A percentile compares a stretch with the other conserved stretches of the same genome.
Evolutionary conservation across 92 coral and sea anemone species (phyloP).

Genomic region (Hydrozoanthus gracilis): DNA sequence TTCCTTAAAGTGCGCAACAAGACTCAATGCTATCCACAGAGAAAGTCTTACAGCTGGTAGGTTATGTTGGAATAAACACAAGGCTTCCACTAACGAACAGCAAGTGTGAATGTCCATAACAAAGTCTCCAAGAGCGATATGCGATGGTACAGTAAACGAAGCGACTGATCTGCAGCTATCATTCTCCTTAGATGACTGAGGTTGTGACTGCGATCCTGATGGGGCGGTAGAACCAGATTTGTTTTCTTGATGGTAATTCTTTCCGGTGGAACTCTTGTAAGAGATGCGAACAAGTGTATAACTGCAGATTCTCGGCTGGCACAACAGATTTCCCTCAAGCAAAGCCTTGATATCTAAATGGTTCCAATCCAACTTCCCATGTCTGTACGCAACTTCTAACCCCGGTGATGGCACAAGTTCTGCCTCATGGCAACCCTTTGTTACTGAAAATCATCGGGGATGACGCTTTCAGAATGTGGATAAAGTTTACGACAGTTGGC

Average conservation of each 20-base stretch:
- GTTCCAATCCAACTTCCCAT: constrained; percentile 4
- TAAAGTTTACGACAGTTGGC: too few relatives aligned
- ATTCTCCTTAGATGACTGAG: neutral
- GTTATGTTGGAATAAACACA: constrained; percentile 3
- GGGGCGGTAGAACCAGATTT: too few relatives aligned
- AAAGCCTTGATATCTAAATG: constrained; percentile 19
- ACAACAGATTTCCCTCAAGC: constrained; percentile 5
- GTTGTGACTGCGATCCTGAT: neutral
- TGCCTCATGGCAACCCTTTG: constrained; percentile 9
- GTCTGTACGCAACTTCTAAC: constrained; percentile 10
- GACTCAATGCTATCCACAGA: constrained; percentile 14
- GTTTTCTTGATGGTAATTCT: neutral
- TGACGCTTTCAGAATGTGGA: neutral
- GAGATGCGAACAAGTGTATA: constrained; percentile 10
- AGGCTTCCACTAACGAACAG: constrained; percentile 34
- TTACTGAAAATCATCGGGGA: neutral
- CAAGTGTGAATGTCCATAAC: constrained; percentile 23
- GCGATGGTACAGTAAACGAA: constrained; percentile 22
- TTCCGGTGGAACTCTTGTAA: neutral
- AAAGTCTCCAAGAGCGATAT: constrained; percentile 11
- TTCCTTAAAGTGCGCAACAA: constrained; percentile 25
- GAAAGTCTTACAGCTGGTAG: constrained; percentile 21
- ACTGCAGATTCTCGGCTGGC: constrained; percentile 20
- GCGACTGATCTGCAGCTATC: too few relatives aligned
- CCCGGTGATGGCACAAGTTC: constrained; percentile 24